Evolutionary conservation across 2,888 invertebrate species (phyloP), one percentile per base, ranked within the genome.

Genomic region (Ormyrus nitidulus): DNA sequence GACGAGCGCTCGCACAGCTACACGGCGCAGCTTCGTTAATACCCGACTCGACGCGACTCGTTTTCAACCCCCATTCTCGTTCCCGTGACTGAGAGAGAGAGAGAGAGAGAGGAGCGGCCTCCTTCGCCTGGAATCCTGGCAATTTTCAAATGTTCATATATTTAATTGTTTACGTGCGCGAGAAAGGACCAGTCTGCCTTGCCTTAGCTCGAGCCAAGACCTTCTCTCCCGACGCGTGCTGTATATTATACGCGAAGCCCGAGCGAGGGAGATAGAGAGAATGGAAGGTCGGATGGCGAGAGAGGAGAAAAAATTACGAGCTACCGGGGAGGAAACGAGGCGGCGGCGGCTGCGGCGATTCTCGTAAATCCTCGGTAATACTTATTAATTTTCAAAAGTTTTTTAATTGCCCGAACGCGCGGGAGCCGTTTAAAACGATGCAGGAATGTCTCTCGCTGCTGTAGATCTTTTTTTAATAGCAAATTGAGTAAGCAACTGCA

Each of bases 131-230:
- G 80, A 80, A 80, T 80, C 76, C 76, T 56, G 72, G 76, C 76
- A 71, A 80, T 80, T 80, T 76, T 80, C 80, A 80, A 80, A 76
- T 78, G 78, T 79, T 78, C 78, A 75, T 81, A 80, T 80, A 80
- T 77, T 74, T 77, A 82, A 80, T 82, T 82, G 82, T 80, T 77
- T 80, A 80, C 77, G 70, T 74, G 82, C 77, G 77, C 64, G 71
- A 54, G 76, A n/a, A 72, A 68, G 77, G 75, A 72, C 62, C 61
- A 46, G 13, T 19, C 34, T 19, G 48, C n/a, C n/a, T 48, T 13
- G 59, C 64, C 56, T 48, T 48, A 53, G 70, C 48, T 54, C 51
- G 51, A 19, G 19, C 58, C 70, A 46, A 71, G 64, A 58, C 49
- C 62, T 54, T 54, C 51, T 7, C 34, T 34, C 34, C 34, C 34